Base-by-base conservation (phyloP, 2,113 vertebrate species). In the Mesembrinibis cayennensis region DNA sequence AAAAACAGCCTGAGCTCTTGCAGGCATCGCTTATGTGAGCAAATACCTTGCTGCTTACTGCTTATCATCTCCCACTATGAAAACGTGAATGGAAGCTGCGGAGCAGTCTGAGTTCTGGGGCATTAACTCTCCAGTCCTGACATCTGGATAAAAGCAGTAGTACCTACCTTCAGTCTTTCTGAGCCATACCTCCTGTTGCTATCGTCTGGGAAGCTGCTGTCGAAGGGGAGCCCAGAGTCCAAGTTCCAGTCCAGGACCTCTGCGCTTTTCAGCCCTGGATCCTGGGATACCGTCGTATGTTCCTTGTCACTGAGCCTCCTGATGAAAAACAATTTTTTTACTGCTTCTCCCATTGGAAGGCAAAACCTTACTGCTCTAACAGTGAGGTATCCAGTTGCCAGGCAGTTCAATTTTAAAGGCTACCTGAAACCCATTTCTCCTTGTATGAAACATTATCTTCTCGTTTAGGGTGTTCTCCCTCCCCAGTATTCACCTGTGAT, bases 191-290 rank as follows among this genome's bases (percentile, higher is more conserved):
- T 10, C 10, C 47, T 13, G 3, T 29, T 14, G n/a, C 49, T 16
- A 2, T 13, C 3, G 2, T 4, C 20, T 18, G 11, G 8, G 29
- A 34, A 53, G 29, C 56, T n/a, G 36, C 42, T 4, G 1, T 26
- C 1, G 8, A 34, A 53, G 23, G 49, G 23, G 27, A 47, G 38
- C 26, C 66, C 18, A 14, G 29, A 20, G 30, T 22, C 36, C 13
- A 0, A 4, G 42, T 47, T 26, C 42, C 29, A 23, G 36, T 8
- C 66, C 56, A 30, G 67, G 25, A 62, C 20, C 58, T 45, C 69
- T 29, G 13, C 2, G 13, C 9, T 34, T 5, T 38, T 55, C 42
- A 66, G 49, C 9, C 29, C 52, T 22, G 40, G 38, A 55, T 38
- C 17, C 70, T 38, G n/a, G 40, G n/a, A 26, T 32, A 11, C 42